phyloP scores from a whole-genome alignment of 2,113 vertebrate species.

The Mungos mungo region DNA sequence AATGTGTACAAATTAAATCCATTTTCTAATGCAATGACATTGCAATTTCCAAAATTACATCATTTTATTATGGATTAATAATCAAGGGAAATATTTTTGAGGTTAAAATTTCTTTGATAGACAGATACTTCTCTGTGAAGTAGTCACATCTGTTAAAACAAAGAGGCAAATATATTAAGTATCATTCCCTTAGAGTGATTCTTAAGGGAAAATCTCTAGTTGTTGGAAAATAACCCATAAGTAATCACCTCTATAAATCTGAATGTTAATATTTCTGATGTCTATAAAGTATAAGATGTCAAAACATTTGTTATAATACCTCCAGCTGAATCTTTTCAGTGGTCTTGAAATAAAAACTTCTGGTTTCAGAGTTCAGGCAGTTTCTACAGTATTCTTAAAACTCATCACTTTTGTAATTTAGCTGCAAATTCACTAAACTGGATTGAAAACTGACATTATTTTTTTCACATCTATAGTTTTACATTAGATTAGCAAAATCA shows the following conservation, averaged over 20 bases:
- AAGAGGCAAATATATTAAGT: neutral
- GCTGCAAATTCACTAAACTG: neutral
- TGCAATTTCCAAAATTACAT: neutral
- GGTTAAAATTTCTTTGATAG: constrained; percentile 1
- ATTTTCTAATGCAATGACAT: neutral
- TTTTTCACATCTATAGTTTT: neutral
- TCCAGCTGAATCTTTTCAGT: neutral
- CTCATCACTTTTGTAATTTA: neutral
- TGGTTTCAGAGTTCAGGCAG: neutral
- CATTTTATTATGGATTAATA: neutral
- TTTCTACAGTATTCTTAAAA: neutral
- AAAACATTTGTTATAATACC: neutral
- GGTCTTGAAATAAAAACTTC: neutral
- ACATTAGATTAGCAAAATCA: neutral
- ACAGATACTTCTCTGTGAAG: neutral
- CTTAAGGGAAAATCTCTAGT: neutral
- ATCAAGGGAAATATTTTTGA: neutral
- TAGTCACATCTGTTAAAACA: neutral
- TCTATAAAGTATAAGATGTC: neutral
- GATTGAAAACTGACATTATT: neutral
- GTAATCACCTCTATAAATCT: neutral
- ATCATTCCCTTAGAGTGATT: neutral
- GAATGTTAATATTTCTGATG: neutral
- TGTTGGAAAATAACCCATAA: neutral
- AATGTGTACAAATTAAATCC: neutral